Evolutionary conservation across 2,888 invertebrate genomes (phyloP), one percentile per base, ranked within the genome.

Genomic region (Drosophila robusta): DNA sequence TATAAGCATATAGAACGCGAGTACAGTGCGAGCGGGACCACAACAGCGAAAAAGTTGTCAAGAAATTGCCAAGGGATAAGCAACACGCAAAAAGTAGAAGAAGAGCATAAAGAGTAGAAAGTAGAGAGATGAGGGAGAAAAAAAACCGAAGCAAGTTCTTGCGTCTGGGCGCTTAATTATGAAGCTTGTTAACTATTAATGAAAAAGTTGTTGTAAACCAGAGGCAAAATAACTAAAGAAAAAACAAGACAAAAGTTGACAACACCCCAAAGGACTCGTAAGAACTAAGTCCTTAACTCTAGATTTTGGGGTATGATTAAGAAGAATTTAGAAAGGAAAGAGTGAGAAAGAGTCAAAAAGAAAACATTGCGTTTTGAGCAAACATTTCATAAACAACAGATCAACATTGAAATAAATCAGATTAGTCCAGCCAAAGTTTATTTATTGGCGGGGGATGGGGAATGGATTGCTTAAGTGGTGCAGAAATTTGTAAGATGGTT

Each of bases 121-220:
- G 39, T 3, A 5, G 32, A 36, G 29, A 45, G 41, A 29, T 24
- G 18, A 47, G 18, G 1, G 16, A 29, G 44, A n/a, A 50, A 47
- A 47, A 70, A 54, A 47, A 29, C 29, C 9, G 49, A 65, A 47
- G 52, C 45, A 65, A 65, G 45, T 71, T 75, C 55, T 66, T 66
- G 41, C 73, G 76, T 78, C 78, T 79, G 76, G 51, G 24, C 71
- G 68, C 73, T 89, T 89, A 86, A 86, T 86, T 86, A 86, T 86
- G 75, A 78, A 89, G 81, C 86, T 86, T 86, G 89, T 86, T 86
- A 89, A 87, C 81, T 87, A 89, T 89, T 86, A 87, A 86, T 87
- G 84, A 80, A 84, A 83, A 83, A 83, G 72, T 88, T 86, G 75
- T 77, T 85, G 74, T 77, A 75, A 84, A 71, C 72, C 57, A 65